Conservation (phyloP, 2,888 invertebrate genomes). For the Iphiclides podalirius region DNA sequence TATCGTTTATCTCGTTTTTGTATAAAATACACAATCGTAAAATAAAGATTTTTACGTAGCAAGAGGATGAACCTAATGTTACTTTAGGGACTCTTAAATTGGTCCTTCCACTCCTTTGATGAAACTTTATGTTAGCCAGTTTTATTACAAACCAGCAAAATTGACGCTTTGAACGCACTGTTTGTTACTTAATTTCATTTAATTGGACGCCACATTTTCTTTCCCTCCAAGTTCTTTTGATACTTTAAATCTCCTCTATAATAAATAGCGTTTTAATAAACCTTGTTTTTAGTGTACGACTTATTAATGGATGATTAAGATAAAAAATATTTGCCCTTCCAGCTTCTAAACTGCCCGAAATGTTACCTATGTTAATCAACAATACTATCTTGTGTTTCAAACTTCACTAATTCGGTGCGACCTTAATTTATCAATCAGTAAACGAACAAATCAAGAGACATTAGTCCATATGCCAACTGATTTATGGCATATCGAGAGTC, state of each 20-base stretch:
- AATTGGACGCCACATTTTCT: no score
- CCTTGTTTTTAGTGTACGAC: no score
- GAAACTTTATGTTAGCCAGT: conserved; percentile 18
- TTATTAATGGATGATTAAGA: no score
- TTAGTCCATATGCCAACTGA: background rate
- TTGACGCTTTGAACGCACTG: conserved; percentile 2
- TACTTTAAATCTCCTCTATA: no score
- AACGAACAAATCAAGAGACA: background rate
- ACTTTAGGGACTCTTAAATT: conserved; percentile 14
- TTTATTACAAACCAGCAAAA: conserved; percentile 5
- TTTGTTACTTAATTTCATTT: conserved; percentile 5
- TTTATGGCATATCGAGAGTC: background rate
- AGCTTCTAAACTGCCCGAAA: no score
- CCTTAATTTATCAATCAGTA: background rate
- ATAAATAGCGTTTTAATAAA: no score
- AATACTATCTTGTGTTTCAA: no score
- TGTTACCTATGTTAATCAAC: no score
- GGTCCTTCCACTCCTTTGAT: conserved; percentile 10
- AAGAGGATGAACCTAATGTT: conserved; percentile 6
- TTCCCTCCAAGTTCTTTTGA: no score
- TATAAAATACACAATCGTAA: background rate
- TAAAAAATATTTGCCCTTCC: no score
- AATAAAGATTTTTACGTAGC: conserved; percentile 3
- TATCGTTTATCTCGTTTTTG: background rate
- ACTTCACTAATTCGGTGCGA: background rate